These are phyloP conservation scores for Myotis yumanensis DNA, from an alignment of 2,113 vertebrate genomes.

Conservation along the genomic window DNA sequence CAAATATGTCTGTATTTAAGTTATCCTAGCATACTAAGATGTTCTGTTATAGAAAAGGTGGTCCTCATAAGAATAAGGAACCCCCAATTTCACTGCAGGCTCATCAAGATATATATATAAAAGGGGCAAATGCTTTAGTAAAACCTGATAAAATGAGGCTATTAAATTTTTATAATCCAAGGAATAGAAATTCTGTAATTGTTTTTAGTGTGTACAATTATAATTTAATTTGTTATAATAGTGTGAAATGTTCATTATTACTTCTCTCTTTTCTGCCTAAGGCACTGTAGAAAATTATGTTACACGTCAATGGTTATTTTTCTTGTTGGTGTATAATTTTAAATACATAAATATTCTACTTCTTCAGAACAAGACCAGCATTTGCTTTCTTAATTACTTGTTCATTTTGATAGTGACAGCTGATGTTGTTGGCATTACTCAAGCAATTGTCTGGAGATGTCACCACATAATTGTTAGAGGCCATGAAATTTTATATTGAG, in stretches of 20 bases:
- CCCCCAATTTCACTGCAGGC: background rate
- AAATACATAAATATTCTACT: constrained; percentile 52
- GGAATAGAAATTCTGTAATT: constrained; percentile 57
- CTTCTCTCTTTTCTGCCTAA: constrained; percentile 69
- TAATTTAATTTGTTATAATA: constrained; percentile 73
- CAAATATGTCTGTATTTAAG: background rate
- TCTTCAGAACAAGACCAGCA: constrained; percentile 65
- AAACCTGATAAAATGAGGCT: constrained; percentile 33
- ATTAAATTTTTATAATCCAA: constrained; percentile 65
- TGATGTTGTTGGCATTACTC: constrained; percentile 71
- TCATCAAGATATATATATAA: background rate
- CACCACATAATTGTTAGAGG: constrained; percentile 71
- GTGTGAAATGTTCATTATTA: constrained; percentile 67
- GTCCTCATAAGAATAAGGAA: background rate
- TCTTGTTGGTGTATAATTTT: constrained; percentile 74
- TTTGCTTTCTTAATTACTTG: constrained; percentile 78
- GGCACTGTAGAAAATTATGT: constrained; percentile 71
- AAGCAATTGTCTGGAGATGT: constrained; percentile 71
- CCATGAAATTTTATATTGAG: constrained; percentile 74
- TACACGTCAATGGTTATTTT: constrained; percentile 72
- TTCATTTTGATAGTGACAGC: constrained; percentile 75
- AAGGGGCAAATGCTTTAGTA: background rate
- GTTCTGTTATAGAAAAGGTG: background rate
- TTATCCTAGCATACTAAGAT: background rate
- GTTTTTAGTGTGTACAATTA: constrained; percentile 54